Base-by-base conservation (phyloP, 2,113 vertebrate species). In the Circaetus cinerascens region DNA sequence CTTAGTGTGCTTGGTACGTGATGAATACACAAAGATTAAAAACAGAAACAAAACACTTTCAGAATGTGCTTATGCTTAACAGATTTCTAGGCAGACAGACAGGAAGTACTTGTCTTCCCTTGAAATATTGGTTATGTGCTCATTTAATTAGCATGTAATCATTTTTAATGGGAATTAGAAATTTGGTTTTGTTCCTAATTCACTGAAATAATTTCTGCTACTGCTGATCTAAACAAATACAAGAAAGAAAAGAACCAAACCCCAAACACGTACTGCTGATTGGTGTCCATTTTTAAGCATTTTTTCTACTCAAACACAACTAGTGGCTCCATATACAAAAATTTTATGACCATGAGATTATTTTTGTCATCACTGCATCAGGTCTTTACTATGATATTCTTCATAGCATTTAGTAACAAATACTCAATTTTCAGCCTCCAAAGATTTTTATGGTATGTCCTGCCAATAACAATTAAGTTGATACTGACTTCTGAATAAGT, bases 381-480 rank as follows among this genome's bases (percentile, higher is more conserved):
- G 7, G 11, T 63, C 34, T 95, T 85, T 56, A 56, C 23, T 53
- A n/a, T 46, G 5, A 55, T 59, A 64, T 14, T 78, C 18, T 64
- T 87, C 36, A 26, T 16, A 50, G 27, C 14, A 60, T 75, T 91
- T 72, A 48, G 36, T 66, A 91, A 75, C 7, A 93, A 84, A 93
- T 82, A 77, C 15, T 53, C 36, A 71, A 11, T 93, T 88, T 86
- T 46, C 67, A 92, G 5, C 22, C 36, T 59, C 36, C 21, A 59
- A 84, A 77, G 5, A 3, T 30, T 92, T 90, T 88, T 74, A 62
- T 0, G 2, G 18, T 75, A 64, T 68, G 27, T 41, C 16, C 64
- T 95, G 83, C 53, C 93, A 93, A 85, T 82, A 95, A 29, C 29
- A 48, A 73, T 76, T 78, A 93, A 81, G 40, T 48, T 85, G 73